Base-by-base conservation (phyloP, 2,797 vertebrate genomes). In the Schizopygopsis pylzovi region DNA sequence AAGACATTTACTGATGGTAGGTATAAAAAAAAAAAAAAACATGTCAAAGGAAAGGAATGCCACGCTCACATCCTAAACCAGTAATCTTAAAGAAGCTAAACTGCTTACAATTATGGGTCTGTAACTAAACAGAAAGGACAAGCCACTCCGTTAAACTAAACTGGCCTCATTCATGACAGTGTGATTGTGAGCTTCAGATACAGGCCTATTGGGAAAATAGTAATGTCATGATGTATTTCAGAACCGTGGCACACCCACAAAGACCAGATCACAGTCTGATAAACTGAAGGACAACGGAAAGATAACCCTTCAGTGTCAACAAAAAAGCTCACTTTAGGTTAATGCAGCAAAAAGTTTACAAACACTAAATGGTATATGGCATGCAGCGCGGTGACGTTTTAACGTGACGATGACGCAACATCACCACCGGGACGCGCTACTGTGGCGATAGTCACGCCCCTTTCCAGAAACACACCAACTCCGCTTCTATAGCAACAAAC, bases 391-490 rank as follows among this genome's bases (percentile, higher is more conserved):
- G 13, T 56, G 73, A 54, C 45, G 45, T 28, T 5, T 43, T 18
- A 67, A 71, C 49, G 79, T 49, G 47, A 18, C 6, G 6, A 52
- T 77, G 49, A 63, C 45, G 75, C 79, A 52, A 76, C 76, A 91
- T 45, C 56, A 18, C 20, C 33, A 41, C 75, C 52, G n/a, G 12
- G 75, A 78, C 2, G 47, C 61, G 83, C 79, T 90, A 82, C 85
- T 75, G 25, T 52, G 28, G 88, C 56, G 65, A 71, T 79, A 88
- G 92, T 93, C 93, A 93, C 94, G 92, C 93, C 92, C 92, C 93
- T 90, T 87, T 82, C 75, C 33, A 37, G 61, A 85, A 87, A 83
- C 86, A n/a, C 80, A 88, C 37, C 72, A 37, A 80, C 79, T 78
- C 80, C 33, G 87, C 63, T 85, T 89, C 88, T 83, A 39, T 52